These are phyloP conservation scores for Xylota segnis DNA, from an alignment of 2,888 invertebrate species.

Conservation along the genomic window DNA sequence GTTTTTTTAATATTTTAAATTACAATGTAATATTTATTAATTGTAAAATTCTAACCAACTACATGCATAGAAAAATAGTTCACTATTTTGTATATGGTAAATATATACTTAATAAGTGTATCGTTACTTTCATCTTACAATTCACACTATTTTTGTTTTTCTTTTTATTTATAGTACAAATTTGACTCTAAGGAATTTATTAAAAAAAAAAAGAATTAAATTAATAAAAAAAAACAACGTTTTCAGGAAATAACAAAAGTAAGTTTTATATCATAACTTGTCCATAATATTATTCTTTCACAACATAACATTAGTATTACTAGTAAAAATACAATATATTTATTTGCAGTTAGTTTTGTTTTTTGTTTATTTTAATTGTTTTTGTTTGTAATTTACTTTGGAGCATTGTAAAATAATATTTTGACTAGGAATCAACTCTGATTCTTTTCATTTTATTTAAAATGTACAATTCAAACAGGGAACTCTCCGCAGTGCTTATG, in stretches of 20 bases:
- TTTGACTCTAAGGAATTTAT: conserved; percentile 42
- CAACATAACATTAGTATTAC: conserved; percentile 47
- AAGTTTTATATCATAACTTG: conserved; percentile 18
- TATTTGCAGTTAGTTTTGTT: conserved; percentile 36
- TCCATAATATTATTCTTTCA: conserved; percentile 44
- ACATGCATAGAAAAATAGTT: conserved; percentile 68
- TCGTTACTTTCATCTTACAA: conserved; percentile 39
- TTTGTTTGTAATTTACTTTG: conserved; percentile 33
- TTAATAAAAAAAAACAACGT: conserved; percentile 40
- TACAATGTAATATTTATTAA: conserved; percentile 39
- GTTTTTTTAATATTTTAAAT: conserved; percentile 17
- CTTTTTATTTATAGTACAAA: conserved; percentile 46
- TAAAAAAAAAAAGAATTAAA: conserved; percentile 37
- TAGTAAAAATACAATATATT: conserved; percentile 44
- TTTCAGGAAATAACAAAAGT: conserved; percentile 51
- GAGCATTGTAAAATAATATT: conserved; percentile 56
- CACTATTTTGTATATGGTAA: conserved; percentile 58
- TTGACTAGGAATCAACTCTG: conserved; percentile 68
- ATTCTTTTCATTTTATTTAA: conserved; percentile 11
- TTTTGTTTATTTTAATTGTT: conserved; percentile 34
- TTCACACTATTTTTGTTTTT: conserved; percentile 31
- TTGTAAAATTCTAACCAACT: conserved; percentile 61
- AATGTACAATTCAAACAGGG: conserved; percentile 31
- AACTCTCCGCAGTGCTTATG: conserved; percentile 44
- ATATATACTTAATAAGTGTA: conserved; percentile 52